Percentiles rank a stretch among this genome's conserved stretches.
Conservation (phyloP, 2,888 invertebrate species). For the Dendrolimus pini region DNA sequence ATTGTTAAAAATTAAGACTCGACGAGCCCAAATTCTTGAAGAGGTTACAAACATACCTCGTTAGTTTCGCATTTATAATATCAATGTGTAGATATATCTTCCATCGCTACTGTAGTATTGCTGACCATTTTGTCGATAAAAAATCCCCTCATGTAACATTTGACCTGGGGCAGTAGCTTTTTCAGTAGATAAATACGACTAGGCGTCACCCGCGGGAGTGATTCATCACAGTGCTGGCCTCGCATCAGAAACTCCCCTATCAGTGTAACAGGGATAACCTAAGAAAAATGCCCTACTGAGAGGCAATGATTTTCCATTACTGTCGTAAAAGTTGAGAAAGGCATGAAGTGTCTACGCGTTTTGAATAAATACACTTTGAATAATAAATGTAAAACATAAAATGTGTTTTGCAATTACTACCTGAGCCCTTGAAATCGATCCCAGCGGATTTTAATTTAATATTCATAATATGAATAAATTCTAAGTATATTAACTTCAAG, state of each 20-base stretch:
- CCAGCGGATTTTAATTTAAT: too few species aligned
- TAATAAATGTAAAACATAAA: neutral
- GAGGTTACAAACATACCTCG: too few species aligned
- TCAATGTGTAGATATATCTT: too few species aligned
- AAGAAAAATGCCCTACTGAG: constrained; percentile 18
- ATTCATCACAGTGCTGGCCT: constrained; percentile 35
- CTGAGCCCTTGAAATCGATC: too few species aligned
- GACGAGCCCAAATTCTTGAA: too few species aligned
- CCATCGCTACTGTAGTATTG: neutral
- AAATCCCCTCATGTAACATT: constrained; percentile 13
- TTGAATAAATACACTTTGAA: neutral
- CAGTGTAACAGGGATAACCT: neutral
- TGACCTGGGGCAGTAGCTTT: constrained; percentile 23
- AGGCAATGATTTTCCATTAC: constrained; percentile 26
- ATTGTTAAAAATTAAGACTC: too few species aligned
- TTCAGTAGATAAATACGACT: constrained; percentile 31
- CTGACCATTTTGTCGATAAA: constrained; percentile 10
- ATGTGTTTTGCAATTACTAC: too few species aligned
- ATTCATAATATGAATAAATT: too few species aligned
- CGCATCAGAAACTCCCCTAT: constrained; percentile 17
- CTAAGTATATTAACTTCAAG: too few species aligned
- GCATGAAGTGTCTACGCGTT: neutral
- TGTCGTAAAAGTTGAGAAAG: constrained; percentile 11
- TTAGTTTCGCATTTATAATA: too few species aligned
- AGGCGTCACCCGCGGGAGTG: constrained; percentile 35